Evolutionary conservation across 2,797 vertebrate genomes (phyloP).

Genomic region (Aphelocoma californica): DNA sequence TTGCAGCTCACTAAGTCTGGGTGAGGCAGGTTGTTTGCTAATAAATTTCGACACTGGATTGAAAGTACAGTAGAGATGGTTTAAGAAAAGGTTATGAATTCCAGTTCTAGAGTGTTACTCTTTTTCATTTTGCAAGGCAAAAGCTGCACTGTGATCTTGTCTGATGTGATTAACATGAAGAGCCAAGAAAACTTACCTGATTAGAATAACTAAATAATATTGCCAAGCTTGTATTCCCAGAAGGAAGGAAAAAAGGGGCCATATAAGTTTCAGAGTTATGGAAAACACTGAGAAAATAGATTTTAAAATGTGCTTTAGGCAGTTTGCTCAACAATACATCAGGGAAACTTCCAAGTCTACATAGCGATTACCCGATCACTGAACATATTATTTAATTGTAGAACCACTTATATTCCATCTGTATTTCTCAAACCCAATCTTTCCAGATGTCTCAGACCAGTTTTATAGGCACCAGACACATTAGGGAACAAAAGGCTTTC

Average conservation of each 20-base stretch:
- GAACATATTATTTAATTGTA: constrained; percentile 72
- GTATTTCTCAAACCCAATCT: constrained; percentile 72
- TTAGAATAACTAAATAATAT: constrained; percentile 64
- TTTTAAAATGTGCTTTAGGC: constrained; percentile 73
- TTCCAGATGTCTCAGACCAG: constrained; percentile 74
- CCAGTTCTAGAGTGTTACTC: constrained; percentile 33
- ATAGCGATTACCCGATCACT: constrained; percentile 63
- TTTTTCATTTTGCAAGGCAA: constrained; percentile 60
- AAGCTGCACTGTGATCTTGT: constrained; percentile 60
- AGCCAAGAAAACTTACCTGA: constrained; percentile 73
- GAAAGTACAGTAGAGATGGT: neutral
- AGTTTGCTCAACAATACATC: constrained; percentile 71
- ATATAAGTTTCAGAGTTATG: constrained; percentile 66
- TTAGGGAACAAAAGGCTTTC: constrained; percentile 69
- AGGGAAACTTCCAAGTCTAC: constrained; percentile 73
- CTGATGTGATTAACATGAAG: constrained; percentile 67
- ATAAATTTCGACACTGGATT: constrained; percentile 13
- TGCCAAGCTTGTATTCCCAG: constrained; percentile 72
- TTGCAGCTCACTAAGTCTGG: constrained; percentile 14
- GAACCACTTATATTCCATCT: constrained; percentile 72
- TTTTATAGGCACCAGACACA: constrained; percentile 73
- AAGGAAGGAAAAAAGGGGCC: constrained; percentile 60
- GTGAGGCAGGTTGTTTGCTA: constrained; percentile 46
- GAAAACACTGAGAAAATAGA: constrained; percentile 72
- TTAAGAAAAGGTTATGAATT: constrained; percentile 59